Conservation (phyloP, 1,140 invertebrate genomes). For the Pseudomyrmex gracilis region DNA sequence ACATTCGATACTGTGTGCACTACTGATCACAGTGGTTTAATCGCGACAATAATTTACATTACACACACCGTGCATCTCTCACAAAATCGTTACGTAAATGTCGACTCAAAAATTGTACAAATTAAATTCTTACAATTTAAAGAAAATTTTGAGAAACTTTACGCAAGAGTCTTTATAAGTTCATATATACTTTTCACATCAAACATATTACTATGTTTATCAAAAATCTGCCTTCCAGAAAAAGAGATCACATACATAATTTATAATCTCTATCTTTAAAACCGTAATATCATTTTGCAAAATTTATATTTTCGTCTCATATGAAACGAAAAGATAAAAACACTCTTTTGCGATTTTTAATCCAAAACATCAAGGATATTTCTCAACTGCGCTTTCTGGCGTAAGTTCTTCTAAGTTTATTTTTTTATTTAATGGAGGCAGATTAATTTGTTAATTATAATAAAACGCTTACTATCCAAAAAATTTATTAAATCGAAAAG, state of each 20-base stretch:
- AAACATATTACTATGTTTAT: neutral
- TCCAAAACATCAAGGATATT: neutral
- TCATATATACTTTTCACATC: neutral
- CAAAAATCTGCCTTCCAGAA: neutral
- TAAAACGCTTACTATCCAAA: neutral
- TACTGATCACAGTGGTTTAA: conserved; percentile 37
- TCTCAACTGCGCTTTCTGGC: neutral
- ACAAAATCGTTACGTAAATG: conserved; percentile 30
- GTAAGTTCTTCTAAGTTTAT: neutral
- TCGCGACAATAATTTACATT: conserved; percentile 52
- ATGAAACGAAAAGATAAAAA: neutral
- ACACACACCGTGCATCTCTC: conserved; percentile 20
- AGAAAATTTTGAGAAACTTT: neutral
- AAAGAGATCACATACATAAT: conserved; percentile 1
- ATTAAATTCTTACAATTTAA: conserved; percentile 17
- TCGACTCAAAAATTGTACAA: conserved; percentile 17
- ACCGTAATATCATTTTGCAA: neutral
- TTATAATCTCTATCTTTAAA: neutral
- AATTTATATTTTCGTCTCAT: conserved; percentile 5
- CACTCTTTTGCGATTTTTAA: neutral
- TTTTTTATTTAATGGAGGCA: conserved; percentile 33
- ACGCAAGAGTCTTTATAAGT: conserved; percentile 20
- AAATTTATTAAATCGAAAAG: too few relatives aligned
- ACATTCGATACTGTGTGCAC: conserved; percentile 32
- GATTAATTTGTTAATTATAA: conserved; percentile 11